Conservation (phyloP, 23 tunicate genomes). For the Botrylloides violaceus region DNA sequence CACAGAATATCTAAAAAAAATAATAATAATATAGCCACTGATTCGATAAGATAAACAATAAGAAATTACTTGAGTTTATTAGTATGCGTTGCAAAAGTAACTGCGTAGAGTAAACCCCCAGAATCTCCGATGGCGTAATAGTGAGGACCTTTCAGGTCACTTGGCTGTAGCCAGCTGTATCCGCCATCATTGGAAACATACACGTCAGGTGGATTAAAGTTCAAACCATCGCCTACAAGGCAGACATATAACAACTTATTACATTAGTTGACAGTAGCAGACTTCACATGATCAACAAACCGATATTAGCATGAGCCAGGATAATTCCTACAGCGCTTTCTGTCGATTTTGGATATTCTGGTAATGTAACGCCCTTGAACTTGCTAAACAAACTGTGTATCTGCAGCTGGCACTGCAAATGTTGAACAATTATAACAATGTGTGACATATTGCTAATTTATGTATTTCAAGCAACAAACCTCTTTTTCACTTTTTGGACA, state of each 20-base stretch:
- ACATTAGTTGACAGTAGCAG: background rate
- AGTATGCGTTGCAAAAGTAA: constrained; percentile 22
- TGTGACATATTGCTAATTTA: background rate
- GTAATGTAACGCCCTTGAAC: constrained; percentile 48
- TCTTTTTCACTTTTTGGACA: constrained; percentile 60
- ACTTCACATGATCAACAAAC: constrained; percentile 21
- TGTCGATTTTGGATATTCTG: constrained; percentile 52
- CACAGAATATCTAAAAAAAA: constrained; percentile 53
- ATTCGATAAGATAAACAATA: too few relatives aligned
- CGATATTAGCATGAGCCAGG: constrained; percentile 92
- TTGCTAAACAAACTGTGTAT: constrained; percentile 77
- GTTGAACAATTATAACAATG: background rate
- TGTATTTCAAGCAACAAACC: constrained; percentile 50
- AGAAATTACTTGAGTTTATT: constrained; percentile 45
- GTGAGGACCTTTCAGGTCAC: constrained; percentile 77
- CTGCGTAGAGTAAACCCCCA: constrained; percentile 77
- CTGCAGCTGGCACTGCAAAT: constrained; percentile 83
- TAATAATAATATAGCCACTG: too few relatives aligned
- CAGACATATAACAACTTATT: background rate
- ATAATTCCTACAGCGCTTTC: constrained; percentile 81
- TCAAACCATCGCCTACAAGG: constrained; percentile 76
- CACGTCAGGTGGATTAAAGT: constrained; percentile 64
- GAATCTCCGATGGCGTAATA: constrained; percentile 83
- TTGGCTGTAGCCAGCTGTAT: constrained; percentile 77
- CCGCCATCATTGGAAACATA: constrained; percentile 86